Percentiles rank a stretch among this genome's conserved stretches.
These are phyloP conservation scores for Homarus gammarus DNA, from an alignment of 2,888 invertebrate species.

Conservation along the genomic window DNA sequence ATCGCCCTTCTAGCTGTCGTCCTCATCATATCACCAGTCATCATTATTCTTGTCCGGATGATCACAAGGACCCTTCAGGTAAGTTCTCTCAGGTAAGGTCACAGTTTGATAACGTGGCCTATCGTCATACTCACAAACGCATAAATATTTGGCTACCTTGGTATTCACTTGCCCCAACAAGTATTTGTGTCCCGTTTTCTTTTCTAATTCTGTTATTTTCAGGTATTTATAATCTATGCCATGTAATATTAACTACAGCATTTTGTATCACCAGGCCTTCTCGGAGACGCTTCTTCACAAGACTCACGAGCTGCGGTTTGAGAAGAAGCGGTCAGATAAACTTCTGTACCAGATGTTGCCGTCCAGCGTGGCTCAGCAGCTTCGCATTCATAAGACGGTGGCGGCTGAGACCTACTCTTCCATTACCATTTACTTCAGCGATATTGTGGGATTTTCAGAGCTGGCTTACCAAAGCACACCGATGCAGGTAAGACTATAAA, in stretches of 20 bases:
- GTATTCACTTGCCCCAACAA: conserved; percentile 23
- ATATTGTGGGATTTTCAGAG: conserved; percentile 69
- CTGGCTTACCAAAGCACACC: conserved; percentile 67
- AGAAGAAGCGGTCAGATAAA: conserved; percentile 83
- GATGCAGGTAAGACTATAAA: conserved; percentile 56
- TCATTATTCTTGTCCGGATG: conserved; percentile 82
- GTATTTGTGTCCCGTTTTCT: conserved; percentile 1
- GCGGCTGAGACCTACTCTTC: conserved; percentile 66
- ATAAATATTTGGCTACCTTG: conserved; percentile 23
- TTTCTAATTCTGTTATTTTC: neutral
- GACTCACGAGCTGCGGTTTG: conserved; percentile 80
- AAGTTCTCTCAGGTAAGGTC: conserved; percentile 67
- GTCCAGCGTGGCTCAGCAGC: conserved; percentile 81
- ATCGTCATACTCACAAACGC: neutral
- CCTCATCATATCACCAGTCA: conserved; percentile 81
- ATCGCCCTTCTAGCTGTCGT: conserved; percentile 81
- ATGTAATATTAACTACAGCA: neutral
- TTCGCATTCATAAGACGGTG: conserved; percentile 82
- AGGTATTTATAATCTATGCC: neutral
- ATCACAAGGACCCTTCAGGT: conserved; percentile 83
- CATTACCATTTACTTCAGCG: conserved; percentile 74
- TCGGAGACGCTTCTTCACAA: conserved; percentile 81
- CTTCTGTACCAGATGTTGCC: conserved; percentile 83
- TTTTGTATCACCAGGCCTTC: conserved; percentile 76
- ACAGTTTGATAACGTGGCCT: conserved; percentile 31